Evolutionary conservation across 2,888 invertebrate genomes (phyloP), one percentile per base, ranked within the genome.

Genomic region (Microctonus brassicae): DNA sequence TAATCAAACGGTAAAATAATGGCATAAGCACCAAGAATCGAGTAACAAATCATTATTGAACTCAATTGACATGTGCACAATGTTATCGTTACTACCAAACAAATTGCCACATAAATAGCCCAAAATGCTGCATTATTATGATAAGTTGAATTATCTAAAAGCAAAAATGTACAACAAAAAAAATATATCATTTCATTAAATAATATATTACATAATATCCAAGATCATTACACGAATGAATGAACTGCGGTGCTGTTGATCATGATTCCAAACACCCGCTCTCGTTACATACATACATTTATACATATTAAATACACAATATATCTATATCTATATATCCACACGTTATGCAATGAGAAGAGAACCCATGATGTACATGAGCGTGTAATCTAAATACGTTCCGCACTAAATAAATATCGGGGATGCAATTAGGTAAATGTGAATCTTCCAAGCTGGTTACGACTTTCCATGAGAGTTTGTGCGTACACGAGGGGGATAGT

Each of bases 11-110:
- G 89, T 74, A 91, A 86, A 57, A 92, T 87, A 11, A 91, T 83
- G 29, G 91, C 89, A 83, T 91, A 94, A 10, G 92, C 89, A 60
- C 94, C 94, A 34, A 94, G 84, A 13, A 93, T 82, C 2, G 91
- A 89, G 77, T 92, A 92, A 67, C 91, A 90, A 2, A 93, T 76
- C n/a, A 93, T 90, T 81, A 91, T 92, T 0, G 91, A 90, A 75
- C 89, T 80, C 76, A 89, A 88, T 0, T 90, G 72, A 20, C 73
- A 52, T 0, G 89, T 86, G 0, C 90, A 84, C 1, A 92, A 82
- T 4, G 90, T 60, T 4, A 91, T 77, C 0, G 90, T 87, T 0
- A 90, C 83, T 9, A 90, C 65, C 0, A 92, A 72, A 75, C 90
- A 88, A 20, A 91, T 87, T 53, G 89, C 83, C 0, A 89, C 72